Evolutionary conservation across 64 coral and sea anemone species (phyloP), one percentile per base, ranked within the genome.

Genomic region (Catalaphyllia jardinei): DNA sequence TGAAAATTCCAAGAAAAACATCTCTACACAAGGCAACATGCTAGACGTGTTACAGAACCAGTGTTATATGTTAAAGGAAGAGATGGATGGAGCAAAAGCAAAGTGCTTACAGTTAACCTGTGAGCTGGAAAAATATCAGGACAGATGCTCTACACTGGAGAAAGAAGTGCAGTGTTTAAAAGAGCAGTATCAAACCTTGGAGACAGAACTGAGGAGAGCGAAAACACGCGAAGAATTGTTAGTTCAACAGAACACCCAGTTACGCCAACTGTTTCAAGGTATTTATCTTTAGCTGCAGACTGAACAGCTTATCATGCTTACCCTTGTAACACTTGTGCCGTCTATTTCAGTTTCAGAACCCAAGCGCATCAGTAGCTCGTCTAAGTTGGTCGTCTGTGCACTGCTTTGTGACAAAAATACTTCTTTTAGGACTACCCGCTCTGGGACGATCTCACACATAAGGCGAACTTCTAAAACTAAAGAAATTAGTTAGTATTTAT

Each of bases 1-100:
- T 4, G 96, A 92, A 54, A 95, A 93, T 72, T 79, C 93, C 3
- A 94, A 92, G 52, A 94, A 89, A 73, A 98, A 98, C 79, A 89
- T 98, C 19, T 93, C 90, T 24, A 98, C 93, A 0, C 96, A 98
- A 71, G 93, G 96, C 28, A 92, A 94, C 46, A 98, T 98, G 96
- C 29, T 98, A 5, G 96, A 98, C 72, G 90, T 92, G 13, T 59
- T 98, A 28, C 96, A 98, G 38, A 94, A 98, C 17, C 96, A 98
- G 83, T 98, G 96, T 88, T 98, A 89, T 82, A 92, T 76, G 12
- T 61, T 98, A 31, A 92, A 91, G 69, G 83, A 98, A 49, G 96
- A 95, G 35, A 52, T 98, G 14, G 90, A 98, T 42, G 89, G 81
- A 13, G 71, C 96, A n/a, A 92, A 92, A 77, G 74, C 87, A 24